Evolutionary conservation across 2,888 invertebrate genomes (phyloP).

Genomic region (Diaprepes abbreviatus): DNA sequence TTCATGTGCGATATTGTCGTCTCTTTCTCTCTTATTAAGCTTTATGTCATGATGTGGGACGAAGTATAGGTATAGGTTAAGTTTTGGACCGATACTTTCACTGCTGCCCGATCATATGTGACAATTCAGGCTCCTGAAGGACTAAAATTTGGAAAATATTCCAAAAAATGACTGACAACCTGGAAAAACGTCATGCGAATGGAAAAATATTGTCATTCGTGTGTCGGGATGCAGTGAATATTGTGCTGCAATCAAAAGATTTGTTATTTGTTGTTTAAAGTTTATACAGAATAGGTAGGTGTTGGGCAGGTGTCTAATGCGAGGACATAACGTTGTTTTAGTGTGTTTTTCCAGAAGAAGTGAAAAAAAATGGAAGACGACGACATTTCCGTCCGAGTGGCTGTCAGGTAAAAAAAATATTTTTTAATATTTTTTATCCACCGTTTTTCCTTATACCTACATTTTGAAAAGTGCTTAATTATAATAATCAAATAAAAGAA

Average conservation of each 20-base stretch:
- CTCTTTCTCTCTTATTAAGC: conserved; percentile 34
- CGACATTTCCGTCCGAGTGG: conserved; percentile 78
- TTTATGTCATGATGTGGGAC: conserved; percentile 42
- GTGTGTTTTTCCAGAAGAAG: conserved; percentile 52
- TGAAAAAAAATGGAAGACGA: conserved; percentile 72
- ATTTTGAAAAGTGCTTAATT: conserved; percentile 25
- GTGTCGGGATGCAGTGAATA: conserved; percentile 38
- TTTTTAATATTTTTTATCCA: too few species aligned
- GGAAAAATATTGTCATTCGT: conserved; percentile 28
- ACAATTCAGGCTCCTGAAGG: conserved; percentile 32
- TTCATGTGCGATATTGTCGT: conserved; percentile 36
- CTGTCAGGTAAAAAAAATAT: conserved; percentile 72
- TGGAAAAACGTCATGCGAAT: conserved; percentile 21
- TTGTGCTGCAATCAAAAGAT: conserved; percentile 20
- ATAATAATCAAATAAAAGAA: background rate
- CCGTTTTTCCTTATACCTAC: background rate
- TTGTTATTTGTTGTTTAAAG: conserved; percentile 47
- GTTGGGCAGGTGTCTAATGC: conserved; percentile 56
- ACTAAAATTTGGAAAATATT: conserved; percentile 29
- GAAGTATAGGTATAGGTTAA: conserved; percentile 39
- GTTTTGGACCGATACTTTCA: conserved; percentile 44
- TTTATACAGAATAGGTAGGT: conserved; percentile 59
- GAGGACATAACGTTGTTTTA: conserved; percentile 52
- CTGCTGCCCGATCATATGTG: conserved; percentile 41
- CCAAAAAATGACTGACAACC: conserved; percentile 41